Conservation (phyloP, 2,888 invertebrate species). For the Lepidocyrtoides sp. region DNA sequence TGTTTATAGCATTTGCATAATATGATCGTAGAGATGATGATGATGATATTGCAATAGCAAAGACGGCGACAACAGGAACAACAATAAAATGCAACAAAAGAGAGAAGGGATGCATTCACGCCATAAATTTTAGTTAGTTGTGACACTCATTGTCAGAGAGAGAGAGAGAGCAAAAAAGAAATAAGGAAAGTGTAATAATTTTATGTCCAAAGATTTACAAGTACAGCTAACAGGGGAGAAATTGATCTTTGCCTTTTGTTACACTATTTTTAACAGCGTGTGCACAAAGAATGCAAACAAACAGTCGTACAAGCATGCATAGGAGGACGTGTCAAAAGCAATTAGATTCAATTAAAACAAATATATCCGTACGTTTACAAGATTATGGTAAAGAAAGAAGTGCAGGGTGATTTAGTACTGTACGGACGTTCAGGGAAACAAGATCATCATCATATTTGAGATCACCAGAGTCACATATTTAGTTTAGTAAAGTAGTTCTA, state of each 20-base stretch:
- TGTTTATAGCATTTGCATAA: neutral
- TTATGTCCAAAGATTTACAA: constrained; percentile 57
- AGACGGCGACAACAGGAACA: constrained; percentile 9
- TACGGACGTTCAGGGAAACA: no score
- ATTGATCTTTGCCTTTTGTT: constrained; percentile 66
- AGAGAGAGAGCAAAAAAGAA: neutral
- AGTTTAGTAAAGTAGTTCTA: no score
- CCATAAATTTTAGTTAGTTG: constrained; percentile 70
- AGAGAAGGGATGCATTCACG: constrained; percentile 14
- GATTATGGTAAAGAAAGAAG: neutral
- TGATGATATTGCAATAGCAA: neutral
- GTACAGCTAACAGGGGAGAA: constrained; percentile 34
- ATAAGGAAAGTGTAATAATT: constrained; percentile 44
- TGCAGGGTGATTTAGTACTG: no score
- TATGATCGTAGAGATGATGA: neutral
- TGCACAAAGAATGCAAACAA: neutral
- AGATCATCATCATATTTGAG: neutral
- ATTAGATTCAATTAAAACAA: constrained; percentile 73
- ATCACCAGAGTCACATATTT: neutral
- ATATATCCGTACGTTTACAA: no score
- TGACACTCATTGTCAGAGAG: constrained; percentile 41
- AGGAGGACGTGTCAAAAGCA: constrained; percentile 54
- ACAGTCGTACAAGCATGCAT: neutral
- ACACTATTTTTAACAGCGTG: neutral
- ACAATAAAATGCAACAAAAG: neutral